Evolutionary conservation across 2,113 vertebrate genomes (phyloP), one percentile per base, ranked within the genome.

Genomic region (Catharus fuscescens): DNA sequence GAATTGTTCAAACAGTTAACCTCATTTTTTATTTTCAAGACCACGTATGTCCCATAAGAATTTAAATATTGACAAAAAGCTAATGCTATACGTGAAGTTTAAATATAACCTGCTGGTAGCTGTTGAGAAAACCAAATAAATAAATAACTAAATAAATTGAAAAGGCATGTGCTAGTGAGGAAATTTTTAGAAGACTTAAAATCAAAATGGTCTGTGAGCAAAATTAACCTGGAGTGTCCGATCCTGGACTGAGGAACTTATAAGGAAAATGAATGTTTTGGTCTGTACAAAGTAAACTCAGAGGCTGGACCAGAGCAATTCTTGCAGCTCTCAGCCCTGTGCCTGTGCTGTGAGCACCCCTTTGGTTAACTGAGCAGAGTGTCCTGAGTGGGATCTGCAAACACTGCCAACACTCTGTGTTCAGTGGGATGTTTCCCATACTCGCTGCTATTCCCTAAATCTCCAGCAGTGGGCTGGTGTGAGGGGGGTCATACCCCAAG

Each of bases 381-480:
- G 34, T 61, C 44, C 48, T 0, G 1, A 29, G 57, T 0, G 1
- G 45, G 34, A 54, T 57, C 47, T 70, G 60, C 32, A 65, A 13
- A 18, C 6, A 4, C 48, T 56, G 61, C 36, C 70, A 69, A 1
- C 0, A 0, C 78, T 54, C 50, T 34, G 24, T 0, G 0, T 11
- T 50, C 50, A n/a, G 9, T 12, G 45, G 59, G 61, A 16, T 60
- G 44, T 19, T 71, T 12, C 42, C 57, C 45, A 17, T 14, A 32
- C 5, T 21, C 56, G 57, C 19, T 50, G 29, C 12, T 47, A 26
- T 60, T 76, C 40, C 73, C 66, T 50, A 23, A 31, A 42, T 69
- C 19, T 60, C 81, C 31, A 56, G 32, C 3, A 32, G 20, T 0
- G 0, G 40, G 25, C 36, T 53, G 50, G 8, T 40, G 8, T 21